Conservation (phyloP, 2,888 invertebrate species). For the Chrysina gloriosa region DNA sequence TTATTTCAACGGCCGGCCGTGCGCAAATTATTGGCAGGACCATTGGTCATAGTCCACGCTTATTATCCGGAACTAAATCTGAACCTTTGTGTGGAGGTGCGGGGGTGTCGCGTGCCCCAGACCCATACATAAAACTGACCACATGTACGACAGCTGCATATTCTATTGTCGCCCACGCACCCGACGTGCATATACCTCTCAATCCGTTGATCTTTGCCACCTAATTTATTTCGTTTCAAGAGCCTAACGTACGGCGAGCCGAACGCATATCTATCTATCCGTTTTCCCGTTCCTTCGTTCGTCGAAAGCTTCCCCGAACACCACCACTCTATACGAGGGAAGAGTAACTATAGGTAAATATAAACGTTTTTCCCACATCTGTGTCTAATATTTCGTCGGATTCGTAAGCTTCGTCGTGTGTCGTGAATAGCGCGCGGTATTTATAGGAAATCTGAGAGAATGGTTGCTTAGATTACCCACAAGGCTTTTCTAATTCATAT, state of each 20-base stretch:
- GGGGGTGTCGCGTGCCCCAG: slow-evolving; percentile 53
- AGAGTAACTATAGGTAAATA: neutral
- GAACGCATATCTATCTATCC: neutral
- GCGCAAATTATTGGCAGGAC: slow-evolving; percentile 16
- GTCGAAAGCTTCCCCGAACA: neutral
- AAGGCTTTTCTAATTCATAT: no score
- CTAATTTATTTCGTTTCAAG: slow-evolving; percentile 62
- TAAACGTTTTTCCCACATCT: slow-evolving; percentile 48
- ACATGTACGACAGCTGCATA: slow-evolving; percentile 62
- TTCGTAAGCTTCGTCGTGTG: slow-evolving; percentile 36
- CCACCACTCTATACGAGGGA: neutral
- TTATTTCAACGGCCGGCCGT: neutral
- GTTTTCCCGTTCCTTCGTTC: neutral
- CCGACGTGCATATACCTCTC: slow-evolving; percentile 51
- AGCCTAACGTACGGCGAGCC: slow-evolving; percentile 1
- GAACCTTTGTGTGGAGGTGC: slow-evolving; percentile 60
- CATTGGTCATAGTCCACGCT: slow-evolving; percentile 55
- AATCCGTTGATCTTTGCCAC: slow-evolving; percentile 56
- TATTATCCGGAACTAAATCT: slow-evolving; percentile 66
- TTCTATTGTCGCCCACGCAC: slow-evolving; percentile 64
- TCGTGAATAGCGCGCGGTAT: slow-evolving; percentile 8
- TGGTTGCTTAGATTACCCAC: no score
- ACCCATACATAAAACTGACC: slow-evolving; percentile 48
- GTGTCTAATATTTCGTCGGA: slow-evolving; percentile 50
- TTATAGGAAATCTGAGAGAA: slow-evolving; percentile 8